Conservation (phyloP, 1,140 invertebrate genomes). For the Hylyphantes graminicola region DNA sequence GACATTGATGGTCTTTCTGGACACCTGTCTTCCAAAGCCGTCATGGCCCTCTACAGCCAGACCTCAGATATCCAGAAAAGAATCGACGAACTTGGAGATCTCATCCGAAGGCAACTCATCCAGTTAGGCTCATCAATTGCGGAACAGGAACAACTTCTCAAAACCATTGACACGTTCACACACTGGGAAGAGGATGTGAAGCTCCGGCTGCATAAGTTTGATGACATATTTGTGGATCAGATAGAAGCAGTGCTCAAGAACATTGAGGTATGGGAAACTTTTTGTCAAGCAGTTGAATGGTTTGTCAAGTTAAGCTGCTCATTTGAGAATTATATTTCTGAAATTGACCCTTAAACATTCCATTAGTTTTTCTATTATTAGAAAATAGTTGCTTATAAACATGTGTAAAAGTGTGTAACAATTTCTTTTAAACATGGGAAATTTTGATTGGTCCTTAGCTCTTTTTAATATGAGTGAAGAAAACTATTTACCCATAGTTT, state of each 20-base stretch:
- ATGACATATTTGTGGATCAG: conserved; percentile 82
- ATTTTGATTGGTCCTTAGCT: no score
- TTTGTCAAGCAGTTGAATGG: background rate
- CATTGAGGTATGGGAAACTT: conserved; percentile 73
- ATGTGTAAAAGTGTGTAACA: background rate
- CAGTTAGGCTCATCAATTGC: conserved; percentile 26
- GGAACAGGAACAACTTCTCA: conserved; percentile 80
- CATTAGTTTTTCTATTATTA: no score
- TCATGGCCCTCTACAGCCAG: conserved; percentile 29
- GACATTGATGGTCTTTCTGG: conserved; percentile 46
- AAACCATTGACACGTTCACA: conserved; percentile 82
- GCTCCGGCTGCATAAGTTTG: conserved; percentile 79
- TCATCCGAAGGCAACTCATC: conserved; percentile 15
- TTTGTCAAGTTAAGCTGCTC: no score
- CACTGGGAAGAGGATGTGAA: conserved; percentile 85
- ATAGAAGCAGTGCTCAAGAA: conserved; percentile 82
- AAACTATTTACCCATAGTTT: no score
- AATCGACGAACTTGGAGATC: conserved; percentile 40
- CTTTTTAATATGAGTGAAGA: no score
- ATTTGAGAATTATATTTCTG: no score
- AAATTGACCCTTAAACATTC: no score
- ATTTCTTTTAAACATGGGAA: no score
- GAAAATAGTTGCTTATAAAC: background rate
- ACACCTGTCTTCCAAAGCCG: conserved; percentile 49
- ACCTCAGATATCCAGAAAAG: conserved; percentile 45